Evolutionary conservation across 1,140 invertebrate species (phyloP).

Genomic region (Drosophila fuyamai): DNA sequence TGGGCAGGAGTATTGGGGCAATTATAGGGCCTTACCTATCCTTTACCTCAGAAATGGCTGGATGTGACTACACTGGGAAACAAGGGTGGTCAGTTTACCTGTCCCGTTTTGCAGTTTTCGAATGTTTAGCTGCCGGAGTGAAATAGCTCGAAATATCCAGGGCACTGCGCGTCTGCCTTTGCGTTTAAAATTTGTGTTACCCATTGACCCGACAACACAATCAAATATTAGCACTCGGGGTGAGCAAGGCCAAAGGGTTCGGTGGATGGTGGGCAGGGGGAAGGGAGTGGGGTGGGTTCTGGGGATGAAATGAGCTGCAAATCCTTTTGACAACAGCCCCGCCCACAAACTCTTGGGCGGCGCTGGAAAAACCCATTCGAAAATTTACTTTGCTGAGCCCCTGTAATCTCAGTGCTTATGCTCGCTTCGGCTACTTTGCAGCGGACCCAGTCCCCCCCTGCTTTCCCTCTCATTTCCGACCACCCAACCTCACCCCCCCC

Average conservation of each 20-base stretch:
- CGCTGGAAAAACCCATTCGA: constrained; percentile 26
- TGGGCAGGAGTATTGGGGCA: neutral
- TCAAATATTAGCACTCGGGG: constrained; percentile 80
- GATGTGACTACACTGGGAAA: no score
- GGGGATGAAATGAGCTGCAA: constrained; percentile 79
- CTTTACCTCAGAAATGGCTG: neutral
- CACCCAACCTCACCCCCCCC: neutral
- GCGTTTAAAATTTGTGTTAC: constrained; percentile 49
- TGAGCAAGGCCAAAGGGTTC: constrained; percentile 40
- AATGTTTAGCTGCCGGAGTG: no score
- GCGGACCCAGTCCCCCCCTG: no score
- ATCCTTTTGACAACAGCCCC: constrained; percentile 76
- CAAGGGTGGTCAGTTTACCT: neutral
- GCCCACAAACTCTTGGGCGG: neutral
- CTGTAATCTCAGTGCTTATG: constrained; percentile 77
- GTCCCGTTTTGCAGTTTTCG: no score
- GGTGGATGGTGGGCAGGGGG: constrained; percentile 3
- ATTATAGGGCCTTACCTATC: no score
- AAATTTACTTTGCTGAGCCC: constrained; percentile 60
- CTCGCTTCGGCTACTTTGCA: constrained; percentile 9
- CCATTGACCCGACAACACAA: constrained; percentile 71
- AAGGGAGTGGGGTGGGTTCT: no score
- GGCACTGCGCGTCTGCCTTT: no score
- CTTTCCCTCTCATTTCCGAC: constrained; percentile 3
- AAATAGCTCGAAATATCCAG: no score